phyloP scores from a whole-genome alignment of 53 echinoderm and acorn worm genomes.

The Patiria pectinifera region DNA sequence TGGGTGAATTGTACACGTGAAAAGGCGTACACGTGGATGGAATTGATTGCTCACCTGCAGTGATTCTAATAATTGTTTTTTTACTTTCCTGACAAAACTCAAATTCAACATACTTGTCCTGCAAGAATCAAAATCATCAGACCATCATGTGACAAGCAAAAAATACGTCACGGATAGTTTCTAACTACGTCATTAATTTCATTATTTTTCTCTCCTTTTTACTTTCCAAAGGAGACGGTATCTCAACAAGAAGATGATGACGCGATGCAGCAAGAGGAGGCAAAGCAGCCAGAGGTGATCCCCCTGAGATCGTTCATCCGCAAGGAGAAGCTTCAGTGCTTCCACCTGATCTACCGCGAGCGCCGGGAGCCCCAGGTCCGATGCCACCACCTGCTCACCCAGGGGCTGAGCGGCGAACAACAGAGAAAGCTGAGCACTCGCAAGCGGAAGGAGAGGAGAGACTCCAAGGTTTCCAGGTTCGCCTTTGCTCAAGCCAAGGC shows the following conservation, averaged over 20 bases:
- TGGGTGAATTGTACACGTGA: too few species aligned
- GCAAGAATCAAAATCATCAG: too few species aligned
- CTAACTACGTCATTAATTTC: too few species aligned
- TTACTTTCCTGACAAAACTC: too few species aligned
- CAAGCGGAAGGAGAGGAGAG: slow-evolving; percentile 59
- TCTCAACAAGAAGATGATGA: slow-evolving; percentile 55
- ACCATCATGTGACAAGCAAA: not conserved
- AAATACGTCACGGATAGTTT: too few species aligned
- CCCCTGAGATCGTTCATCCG: slow-evolving; percentile 5
- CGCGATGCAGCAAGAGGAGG: not conserved
- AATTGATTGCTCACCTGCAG: too few species aligned
- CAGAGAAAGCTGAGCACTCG: slow-evolving; percentile 69
- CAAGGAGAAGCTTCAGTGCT: slow-evolving; percentile 59
- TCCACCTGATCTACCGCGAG: slow-evolving; percentile 54
- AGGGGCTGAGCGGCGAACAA: slow-evolving; percentile 65
- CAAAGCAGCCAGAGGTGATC: slow-evolving; percentile 19
- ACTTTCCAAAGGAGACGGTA: slow-evolving; percentile 23
- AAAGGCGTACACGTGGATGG: too few species aligned
- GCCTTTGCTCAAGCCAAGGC: slow-evolving; percentile 43
- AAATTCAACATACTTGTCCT: too few species aligned
- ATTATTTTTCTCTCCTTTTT: slow-evolving; percentile 21
- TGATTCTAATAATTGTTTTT: too few species aligned
- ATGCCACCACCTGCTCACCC: slow-evolving; percentile 66
- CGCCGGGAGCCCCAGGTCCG: slow-evolving; percentile 59
- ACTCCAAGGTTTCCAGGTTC: slow-evolving; percentile 45